Conservation (phyloP, 1,140 invertebrate species). For the Meloidogyne hapla region DNA sequence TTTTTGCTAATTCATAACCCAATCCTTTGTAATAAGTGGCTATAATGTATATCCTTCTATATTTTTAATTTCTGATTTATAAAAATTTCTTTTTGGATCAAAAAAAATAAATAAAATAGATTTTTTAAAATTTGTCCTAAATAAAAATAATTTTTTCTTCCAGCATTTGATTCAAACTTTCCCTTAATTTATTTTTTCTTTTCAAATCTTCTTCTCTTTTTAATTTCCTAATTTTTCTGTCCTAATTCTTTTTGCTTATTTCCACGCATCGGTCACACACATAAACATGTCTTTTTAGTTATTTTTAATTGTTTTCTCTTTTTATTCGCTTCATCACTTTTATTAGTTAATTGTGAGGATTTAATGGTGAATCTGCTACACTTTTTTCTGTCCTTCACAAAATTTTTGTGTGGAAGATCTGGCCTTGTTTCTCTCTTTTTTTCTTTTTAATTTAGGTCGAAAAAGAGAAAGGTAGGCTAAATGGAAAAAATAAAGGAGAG, state of each 20-base stretch:
- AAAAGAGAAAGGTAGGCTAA: background rate
- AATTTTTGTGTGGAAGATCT: background rate
- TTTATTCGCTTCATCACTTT: constrained; percentile 3
- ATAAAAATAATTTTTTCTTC: no score
- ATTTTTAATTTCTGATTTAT: no score
- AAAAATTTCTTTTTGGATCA: no score
- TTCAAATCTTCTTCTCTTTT: background rate
- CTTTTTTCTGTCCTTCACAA: background rate
- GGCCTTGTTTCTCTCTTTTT: background rate
- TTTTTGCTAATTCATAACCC: no score
- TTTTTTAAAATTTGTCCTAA: no score
- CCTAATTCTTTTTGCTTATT: background rate
- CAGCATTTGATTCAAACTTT: no score
- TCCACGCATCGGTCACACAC: background rate
- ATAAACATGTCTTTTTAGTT: background rate
- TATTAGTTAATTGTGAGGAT: background rate
- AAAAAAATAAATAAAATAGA: no score
- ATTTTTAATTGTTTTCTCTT: background rate
- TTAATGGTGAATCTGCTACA: constrained; percentile 3
- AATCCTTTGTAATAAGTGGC: no score
- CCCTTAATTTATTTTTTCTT: background rate
- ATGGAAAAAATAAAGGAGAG: background rate
- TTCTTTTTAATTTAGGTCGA: background rate
- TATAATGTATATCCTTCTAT: no score
- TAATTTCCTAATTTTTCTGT: background rate